Percentiles rank a stretch among this genome's conserved stretches.
Evolutionary conservation across 1,140 invertebrate genomes (phyloP).

Genomic region (Saccostrea echinata): DNA sequence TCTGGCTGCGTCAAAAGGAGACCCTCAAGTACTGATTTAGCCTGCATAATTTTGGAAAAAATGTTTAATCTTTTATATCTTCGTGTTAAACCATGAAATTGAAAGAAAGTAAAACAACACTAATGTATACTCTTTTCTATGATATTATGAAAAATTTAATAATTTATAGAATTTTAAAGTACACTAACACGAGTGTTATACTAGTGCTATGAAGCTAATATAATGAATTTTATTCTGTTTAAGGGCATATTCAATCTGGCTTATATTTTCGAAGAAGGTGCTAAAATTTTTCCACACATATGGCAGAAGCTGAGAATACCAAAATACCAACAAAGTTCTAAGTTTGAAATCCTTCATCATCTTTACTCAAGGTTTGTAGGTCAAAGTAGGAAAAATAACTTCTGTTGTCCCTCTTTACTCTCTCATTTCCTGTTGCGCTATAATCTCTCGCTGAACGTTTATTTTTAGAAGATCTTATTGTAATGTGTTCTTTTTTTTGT

Average conservation of each 20-base stretch:
- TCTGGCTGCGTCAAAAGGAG: slow-evolving; percentile 70
- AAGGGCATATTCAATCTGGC: not conserved
- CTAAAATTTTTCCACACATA: not conserved
- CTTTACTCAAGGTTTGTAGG: slow-evolving; percentile 11
- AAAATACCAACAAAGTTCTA: not conserved
- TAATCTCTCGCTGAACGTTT: not conserved
- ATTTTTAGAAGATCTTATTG: not conserved
- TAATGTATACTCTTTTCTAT: no score
- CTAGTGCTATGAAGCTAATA: no score
- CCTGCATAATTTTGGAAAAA: no score
- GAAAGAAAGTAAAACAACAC: no score
- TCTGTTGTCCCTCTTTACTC: not conserved
- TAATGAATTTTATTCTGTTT: not conserved
- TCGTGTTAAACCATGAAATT: no score
- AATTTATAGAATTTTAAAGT: no score
- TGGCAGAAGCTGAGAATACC: not conserved
- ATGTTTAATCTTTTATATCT: no score
- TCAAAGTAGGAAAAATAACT: not conserved
- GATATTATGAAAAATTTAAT: no score
- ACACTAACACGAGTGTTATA: no score
- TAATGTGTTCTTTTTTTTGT: not conserved
- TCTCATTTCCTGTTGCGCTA: not conserved
- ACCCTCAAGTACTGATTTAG: slow-evolving; percentile 73
- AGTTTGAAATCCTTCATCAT: not conserved
- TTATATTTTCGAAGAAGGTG: slow-evolving; percentile 2